phyloP scores from a whole-genome alignment of 2,797 vertebrate genomes.

The Clangula hyemalis region DNA sequence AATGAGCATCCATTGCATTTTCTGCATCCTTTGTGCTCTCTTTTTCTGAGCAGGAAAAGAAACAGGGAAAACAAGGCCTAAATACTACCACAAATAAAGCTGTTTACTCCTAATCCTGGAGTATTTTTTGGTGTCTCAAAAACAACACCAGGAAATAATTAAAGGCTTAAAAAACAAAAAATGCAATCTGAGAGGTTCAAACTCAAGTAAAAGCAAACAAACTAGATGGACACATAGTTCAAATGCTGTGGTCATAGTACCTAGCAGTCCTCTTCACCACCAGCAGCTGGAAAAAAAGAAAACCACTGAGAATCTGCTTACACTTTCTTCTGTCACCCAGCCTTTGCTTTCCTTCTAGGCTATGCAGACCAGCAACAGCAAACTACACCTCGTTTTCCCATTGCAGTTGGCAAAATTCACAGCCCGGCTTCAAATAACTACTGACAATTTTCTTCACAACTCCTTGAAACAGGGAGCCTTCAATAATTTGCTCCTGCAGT shows the following conservation, averaged over 20 bases:
- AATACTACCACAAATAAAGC: neutral
- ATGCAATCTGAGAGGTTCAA: neutral
- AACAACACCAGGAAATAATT: neutral
- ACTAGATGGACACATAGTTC: neutral
- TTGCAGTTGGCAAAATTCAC: neutral
- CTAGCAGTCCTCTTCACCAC: neutral
- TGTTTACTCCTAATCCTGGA: neutral
- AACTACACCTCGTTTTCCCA: neutral
- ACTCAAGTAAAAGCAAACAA: neutral
- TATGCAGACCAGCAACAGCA: neutral
- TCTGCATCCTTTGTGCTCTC: neutral
- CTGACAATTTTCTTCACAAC: neutral
- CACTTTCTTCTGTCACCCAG: neutral
- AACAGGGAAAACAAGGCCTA: neutral
- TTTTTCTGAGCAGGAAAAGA: neutral
- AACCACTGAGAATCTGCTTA: neutral
- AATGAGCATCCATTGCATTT: neutral
- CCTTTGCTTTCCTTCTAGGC: slow-evolving; percentile 7
- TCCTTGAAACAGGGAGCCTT: slow-evolving; percentile 5
- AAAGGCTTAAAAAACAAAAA: neutral
- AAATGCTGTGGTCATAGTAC: neutral
- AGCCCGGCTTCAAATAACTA: slow-evolving; percentile 23
- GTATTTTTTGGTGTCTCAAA: neutral
- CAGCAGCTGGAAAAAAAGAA: neutral
- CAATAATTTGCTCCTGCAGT: slow-evolving; percentile 13